phyloP scores from a whole-genome alignment of 2,113 vertebrate species.

The Leptobrachium leishanense region DNA sequence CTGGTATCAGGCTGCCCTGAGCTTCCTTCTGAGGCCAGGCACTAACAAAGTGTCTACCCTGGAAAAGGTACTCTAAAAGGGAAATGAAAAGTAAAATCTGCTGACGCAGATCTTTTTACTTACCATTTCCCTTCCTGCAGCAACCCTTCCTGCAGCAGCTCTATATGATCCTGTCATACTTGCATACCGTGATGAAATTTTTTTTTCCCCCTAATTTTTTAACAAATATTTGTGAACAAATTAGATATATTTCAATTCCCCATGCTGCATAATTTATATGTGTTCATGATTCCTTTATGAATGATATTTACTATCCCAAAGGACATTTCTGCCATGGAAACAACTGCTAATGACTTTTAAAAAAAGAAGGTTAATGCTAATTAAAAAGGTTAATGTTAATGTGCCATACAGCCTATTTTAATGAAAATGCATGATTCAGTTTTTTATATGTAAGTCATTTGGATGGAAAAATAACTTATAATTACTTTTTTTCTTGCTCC shows the following conservation, averaged over 20 bases:
- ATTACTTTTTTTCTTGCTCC: constrained; percentile 22
- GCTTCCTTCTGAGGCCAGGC: no score
- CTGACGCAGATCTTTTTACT: no score
- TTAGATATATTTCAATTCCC: not conserved
- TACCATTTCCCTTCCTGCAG: no score
- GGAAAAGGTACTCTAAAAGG: no score
- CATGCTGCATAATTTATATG: not conserved
- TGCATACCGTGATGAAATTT: no score
- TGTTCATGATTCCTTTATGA: not conserved
- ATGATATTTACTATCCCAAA: constrained; percentile 25
- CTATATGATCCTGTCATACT: no score
- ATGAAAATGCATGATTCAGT: constrained; percentile 18
- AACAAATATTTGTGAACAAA: not conserved
- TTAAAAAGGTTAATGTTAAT: constrained; percentile 38
- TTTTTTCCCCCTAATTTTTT: no score
- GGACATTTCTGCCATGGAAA: constrained; percentile 11
- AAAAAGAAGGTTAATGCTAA: constrained; percentile 33
- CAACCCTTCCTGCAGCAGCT: no score
- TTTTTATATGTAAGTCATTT: constrained; percentile 11
- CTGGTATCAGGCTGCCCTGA: no score
- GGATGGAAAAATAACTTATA: constrained; percentile 7
- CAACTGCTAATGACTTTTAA: constrained; percentile 33
- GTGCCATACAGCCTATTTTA: constrained; percentile 3
- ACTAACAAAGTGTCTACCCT: no score
- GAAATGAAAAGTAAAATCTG: no score